Base-by-base conservation (phyloP, 2,888 invertebrate genomes). In the Serripes groenlandicus region DNA sequence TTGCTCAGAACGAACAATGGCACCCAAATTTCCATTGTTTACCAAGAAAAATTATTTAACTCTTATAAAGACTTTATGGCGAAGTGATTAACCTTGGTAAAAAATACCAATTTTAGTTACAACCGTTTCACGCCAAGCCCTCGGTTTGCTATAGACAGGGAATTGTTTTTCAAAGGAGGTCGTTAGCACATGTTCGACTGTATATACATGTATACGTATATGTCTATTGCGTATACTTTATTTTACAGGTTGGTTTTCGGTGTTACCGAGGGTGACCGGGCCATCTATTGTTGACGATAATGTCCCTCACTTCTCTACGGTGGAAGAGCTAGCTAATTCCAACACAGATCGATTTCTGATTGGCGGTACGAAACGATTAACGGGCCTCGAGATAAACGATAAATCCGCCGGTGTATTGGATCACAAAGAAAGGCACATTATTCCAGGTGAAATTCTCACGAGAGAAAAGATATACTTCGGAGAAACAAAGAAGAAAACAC, bases 191-290 rank as follows among this genome's bases (percentile, higher is more conserved):
- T n/a, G n/a, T n/a, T n/a, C n/a, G n/a, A n/a, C n/a, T n/a, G n/a
- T n/a, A n/a, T n/a, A n/a, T n/a, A n/a, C n/a, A n/a, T n/a, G n/a
- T n/a, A n/a, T n/a, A n/a, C n/a, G n/a, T n/a, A n/a, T n/a, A n/a
- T n/a, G n/a, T n/a, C n/a, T n/a, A n/a, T n/a, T n/a, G n/a, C n/a
- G n/a, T n/a, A n/a, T 49, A 15, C 68, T 68, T n/a, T n/a, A 9
- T 9, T 54, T 71, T 56, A 3, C 84, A 92, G 92, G 92, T 11
- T 92, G 91, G 91, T 92, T 92, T 83, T 91, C 91, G 0, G 86
- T 91, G 28, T 60, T 90, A 18, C 88, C 89, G 66, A 87, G 90
- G 30, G 64, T 82, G 7, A 85, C 87, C 26, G 86, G 84, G n/a
- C 66, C 42, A 0, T 71, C 79, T n/a, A 71, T 71, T 28, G 78